Base-by-base conservation (phyloP, 2,888 invertebrate species). In the Tribolium freemani region DNA sequence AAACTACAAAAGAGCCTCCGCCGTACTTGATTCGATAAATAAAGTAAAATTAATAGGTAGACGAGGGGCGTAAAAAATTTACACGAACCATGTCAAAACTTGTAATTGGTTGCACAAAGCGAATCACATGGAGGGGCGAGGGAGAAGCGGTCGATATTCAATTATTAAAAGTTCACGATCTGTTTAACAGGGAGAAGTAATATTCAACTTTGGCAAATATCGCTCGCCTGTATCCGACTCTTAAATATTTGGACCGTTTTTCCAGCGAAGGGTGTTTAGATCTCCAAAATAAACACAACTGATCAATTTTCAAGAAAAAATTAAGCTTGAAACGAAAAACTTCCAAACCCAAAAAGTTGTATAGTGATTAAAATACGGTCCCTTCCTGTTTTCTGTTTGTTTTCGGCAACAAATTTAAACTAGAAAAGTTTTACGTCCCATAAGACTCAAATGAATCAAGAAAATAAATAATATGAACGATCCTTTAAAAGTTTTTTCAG, bases 401-500 rank as follows among this genome's bases (percentile, higher is more conserved):
- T 71, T 71, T 56, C 69, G 50, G 73, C 76, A 80, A 79, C 78
- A 80, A 80, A 81, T 82, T 82, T 80, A 80, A 80, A 81, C 78
- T 78, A 79, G 77, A 76, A 81, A 82, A 82, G 72, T 80, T 82
- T 82, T 79, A 77, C 74, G 79, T 80, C 80, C 79, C 80, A 81
- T 76, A 79, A 79, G 81, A 78, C 80, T 80, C 78, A 83, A 84
- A 83, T 82, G 82, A 82, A 82, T 83, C 83, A 83, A 78, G 80
- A 78, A 79, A 81, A 84, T 84, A 84, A 85, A 84, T 84, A 83
- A 84, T 83, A 83, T 80, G 83, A 83, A 83, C 82, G 82, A 83
- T 83, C 83, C 83, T 83, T 82, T 82, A 81, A 84, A 84, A 84
- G 81, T 84, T 84, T 84, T 84, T 82, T 73, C 70, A 79, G 82